Base-by-base conservation (phyloP, 2,888 invertebrate species). In the Tillus elongatus region DNA sequence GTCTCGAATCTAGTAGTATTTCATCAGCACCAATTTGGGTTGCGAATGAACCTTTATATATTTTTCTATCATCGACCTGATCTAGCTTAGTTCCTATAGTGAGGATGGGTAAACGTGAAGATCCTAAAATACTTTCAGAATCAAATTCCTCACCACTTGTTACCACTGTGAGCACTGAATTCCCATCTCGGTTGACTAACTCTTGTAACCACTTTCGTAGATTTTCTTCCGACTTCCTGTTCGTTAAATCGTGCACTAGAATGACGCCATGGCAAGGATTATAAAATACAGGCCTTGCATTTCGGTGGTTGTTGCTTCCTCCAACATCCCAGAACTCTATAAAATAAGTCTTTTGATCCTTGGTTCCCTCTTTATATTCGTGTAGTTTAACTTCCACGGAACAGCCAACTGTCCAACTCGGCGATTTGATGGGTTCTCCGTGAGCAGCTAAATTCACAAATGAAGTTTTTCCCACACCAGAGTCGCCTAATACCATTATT, bases 311-410 rank as follows among this genome's bases (percentile, higher is more conserved):
- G 45, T 86, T 79, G 45, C 91, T 93, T 1, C 97, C 97, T 3
- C 97, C 97, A 36, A 98, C 79, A 62, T 98, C 98, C 87, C 96
- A 98, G 16, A 97, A 71, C 68, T 98, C 97, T 13, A 97, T 74
- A 62, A 93, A 95, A 63, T 82, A 93, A 3, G 87, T 82, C 52
- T 82, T 83, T 61, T 96, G 93, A 41, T 82, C 79, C 12, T 88
- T 85, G 0, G 92, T 93, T 2, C 93, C 93, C 66, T 93, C 93
- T 61, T 88, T 89, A 61, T 83, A 96, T 60, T 91, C 88, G 59
- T 96, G 95, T 33, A 96, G 69, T 70, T 92, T 92, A 1, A 95
- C 91, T 70, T 97, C 95, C 1, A 95, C 85, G 1, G 90, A 85
- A 62, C 93, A 93, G 2, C 97, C 97, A 27, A 97, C 85, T 0